These are phyloP conservation scores for Oncorhynchus kisutch DNA, from an alignment of 2,113 vertebrate genomes.

Conservation along the genomic window DNA sequence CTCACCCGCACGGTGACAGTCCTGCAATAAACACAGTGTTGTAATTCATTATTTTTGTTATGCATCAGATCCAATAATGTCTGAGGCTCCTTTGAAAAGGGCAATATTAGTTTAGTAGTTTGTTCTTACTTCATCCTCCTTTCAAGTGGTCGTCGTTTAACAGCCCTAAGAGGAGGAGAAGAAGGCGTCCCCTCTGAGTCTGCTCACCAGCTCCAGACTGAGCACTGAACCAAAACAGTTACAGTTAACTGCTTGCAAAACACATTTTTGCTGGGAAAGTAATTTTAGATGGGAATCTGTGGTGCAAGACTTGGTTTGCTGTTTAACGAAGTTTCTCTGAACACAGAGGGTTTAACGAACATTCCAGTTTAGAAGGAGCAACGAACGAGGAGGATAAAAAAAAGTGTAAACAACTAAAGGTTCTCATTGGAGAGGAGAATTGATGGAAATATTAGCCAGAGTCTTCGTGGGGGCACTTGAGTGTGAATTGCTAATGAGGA, in stretches of 20 bases:
- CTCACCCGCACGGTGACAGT: slow-evolving; percentile 9
- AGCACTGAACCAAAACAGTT: slow-evolving; percentile 45
- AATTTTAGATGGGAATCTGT: slow-evolving; percentile 17
- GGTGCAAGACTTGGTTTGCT: not conserved
- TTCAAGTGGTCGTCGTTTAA: slow-evolving; percentile 64
- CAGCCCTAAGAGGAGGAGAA: slow-evolving; percentile 12
- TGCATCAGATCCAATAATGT: slow-evolving; percentile 44
- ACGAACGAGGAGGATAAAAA: not conserved
- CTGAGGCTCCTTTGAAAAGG: slow-evolving; percentile 49
- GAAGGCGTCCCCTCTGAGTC: slow-evolving; percentile 10
- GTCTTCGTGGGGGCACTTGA: slow-evolving; percentile 88
- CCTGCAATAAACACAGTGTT: slow-evolving; percentile 41
- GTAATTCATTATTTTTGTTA: slow-evolving; percentile 53
- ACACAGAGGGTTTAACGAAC: slow-evolving; percentile 22
- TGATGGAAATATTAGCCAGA: slow-evolving; percentile 90
- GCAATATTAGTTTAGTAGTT: slow-evolving; percentile 56
- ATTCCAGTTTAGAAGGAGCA: slow-evolving; percentile 3
- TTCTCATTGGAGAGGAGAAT: slow-evolving; percentile 48
- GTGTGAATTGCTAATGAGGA: slow-evolving; percentile 97
- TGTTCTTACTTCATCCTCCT: slow-evolving; percentile 65
- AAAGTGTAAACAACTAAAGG: slow-evolving; percentile 52
- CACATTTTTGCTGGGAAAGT: slow-evolving; percentile 23
- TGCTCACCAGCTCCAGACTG: slow-evolving; percentile 44
- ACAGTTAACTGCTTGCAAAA: slow-evolving; percentile 39
- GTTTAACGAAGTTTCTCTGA: slow-evolving; percentile 27